Base-by-base conservation (phyloP, 30 jellyfish, hydroid and myxozoan species). In the Hydractinia echinata region DNA sequence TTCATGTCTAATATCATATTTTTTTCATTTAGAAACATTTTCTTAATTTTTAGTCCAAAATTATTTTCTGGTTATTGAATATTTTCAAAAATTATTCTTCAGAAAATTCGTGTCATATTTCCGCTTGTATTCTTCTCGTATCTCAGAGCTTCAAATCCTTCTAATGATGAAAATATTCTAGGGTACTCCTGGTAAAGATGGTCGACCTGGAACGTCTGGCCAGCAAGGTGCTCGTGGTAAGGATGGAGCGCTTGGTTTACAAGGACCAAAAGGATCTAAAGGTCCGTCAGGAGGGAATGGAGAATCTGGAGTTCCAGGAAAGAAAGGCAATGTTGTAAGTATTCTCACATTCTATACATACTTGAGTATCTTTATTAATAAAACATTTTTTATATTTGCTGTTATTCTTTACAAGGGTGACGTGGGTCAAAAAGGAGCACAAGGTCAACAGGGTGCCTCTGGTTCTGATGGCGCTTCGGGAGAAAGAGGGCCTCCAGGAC, bases 391-490 rank as follows among this genome's bases (percentile, higher is more conserved):
- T 60, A 60, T 60, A 16, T 15, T 16, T 60, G 70, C 18, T 30
- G 1, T 13, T 13, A 60, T 60, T 60, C 76, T n/a, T 66, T 55
- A 71, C 15, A 51, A 73, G 87, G 96, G 96, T 4, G 86, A 76
- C 18, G 39, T 20, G 8, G 96, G 96, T 39, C 83, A 70, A 3
- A 82, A 82, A 76, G 96, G 96, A 15, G n/a, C 44, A 70, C 84
- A 73, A 77, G 96, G 96, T 19, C 89, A 82, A 56, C 51, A 53
- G 10, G 96, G 96, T 7, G 79, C 84, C 11, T 72, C 88, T 5
- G 99, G 99, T 39, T 85, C 89, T 1, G 83, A 86, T 51, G 99
- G 99, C 14, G 81, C 21, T 8, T 84, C 77, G 61, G 99, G 99
- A 4, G 92, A 92, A 10, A 79, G 95, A 53, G 99, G 99, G 13